A percentile compares a stretch with the other conserved stretches of the same genome.
Evolutionary conservation across 2,888 invertebrate genomes (phyloP).

Genomic region (Amiota communis): DNA sequence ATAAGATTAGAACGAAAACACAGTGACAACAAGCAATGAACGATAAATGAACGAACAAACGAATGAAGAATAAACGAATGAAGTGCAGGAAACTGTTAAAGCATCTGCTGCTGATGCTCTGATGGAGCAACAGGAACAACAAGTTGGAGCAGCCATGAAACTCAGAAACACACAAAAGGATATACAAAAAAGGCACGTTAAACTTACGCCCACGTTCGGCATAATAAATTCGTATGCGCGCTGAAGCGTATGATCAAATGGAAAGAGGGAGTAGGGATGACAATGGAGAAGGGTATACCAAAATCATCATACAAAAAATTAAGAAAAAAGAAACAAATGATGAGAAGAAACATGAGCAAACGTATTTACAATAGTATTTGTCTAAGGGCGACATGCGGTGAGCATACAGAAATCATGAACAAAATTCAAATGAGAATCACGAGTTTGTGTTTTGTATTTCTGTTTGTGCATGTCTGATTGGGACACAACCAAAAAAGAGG

Average conservation of each 20-base stretch:
- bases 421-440: too few relatives aligned
- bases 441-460: neutral
- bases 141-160: neutral
- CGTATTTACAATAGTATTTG: too few relatives aligned
- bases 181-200: neutral
- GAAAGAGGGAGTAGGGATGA: too few relatives aligned
- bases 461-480: neutral
- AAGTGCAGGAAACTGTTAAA: constrained; percentile 39
- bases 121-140: neutral
- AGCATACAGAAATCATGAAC: too few relatives aligned
- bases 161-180: neutral
- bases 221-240: constrained; percentile 20
- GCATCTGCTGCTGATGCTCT: too few relatives aligned
- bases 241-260: neutral
- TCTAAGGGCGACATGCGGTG: too few relatives aligned
- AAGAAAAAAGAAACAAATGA: too few relatives aligned
- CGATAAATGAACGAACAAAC: constrained; percentile 29
- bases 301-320: too few relatives aligned
- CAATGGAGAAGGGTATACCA: neutral
- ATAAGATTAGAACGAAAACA: constrained; percentile 55
- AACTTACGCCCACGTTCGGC: neutral
- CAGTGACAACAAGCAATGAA: constrained; percentile 61
- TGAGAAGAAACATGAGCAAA: too few relatives aligned
- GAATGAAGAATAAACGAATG: constrained; percentile 27
- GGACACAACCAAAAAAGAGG: neutral